These are phyloP conservation scores for Prunella strophiata DNA, from an alignment of 2,797 vertebrate species.

Conservation along the genomic window DNA sequence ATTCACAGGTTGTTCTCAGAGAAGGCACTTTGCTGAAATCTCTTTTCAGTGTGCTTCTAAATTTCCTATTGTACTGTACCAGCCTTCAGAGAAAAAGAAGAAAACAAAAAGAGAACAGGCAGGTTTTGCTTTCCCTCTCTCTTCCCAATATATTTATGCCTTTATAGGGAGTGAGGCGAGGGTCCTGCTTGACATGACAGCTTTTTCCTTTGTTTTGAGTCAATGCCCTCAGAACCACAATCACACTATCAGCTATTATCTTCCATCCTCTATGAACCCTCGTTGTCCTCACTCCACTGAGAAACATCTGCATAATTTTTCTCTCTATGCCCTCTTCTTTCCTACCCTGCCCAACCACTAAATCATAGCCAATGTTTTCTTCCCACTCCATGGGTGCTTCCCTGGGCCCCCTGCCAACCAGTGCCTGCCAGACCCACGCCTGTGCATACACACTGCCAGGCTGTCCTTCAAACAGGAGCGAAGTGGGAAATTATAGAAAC, in stretches of 20 bases:
- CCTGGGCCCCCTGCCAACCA: background rate
- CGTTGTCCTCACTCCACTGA: background rate
- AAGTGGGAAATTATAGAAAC: constrained; percentile 33
- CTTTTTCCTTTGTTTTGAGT: background rate
- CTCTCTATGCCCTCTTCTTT: background rate
- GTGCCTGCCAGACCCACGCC: background rate
- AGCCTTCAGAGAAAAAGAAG: background rate
- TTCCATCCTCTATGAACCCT: background rate
- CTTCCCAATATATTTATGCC: background rate
- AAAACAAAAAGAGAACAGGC: background rate
- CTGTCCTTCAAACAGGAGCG: background rate
- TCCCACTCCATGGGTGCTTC: background rate
- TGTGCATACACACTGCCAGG: background rate
- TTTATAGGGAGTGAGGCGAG: background rate
- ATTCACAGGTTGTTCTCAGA: background rate
- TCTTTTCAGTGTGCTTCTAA: background rate
- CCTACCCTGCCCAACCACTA: background rate
- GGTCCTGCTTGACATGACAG: background rate
- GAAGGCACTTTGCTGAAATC: background rate
- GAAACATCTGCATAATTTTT: background rate
- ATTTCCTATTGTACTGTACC: background rate
- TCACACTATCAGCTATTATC: background rate
- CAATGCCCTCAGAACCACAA: background rate
- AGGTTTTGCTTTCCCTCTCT: background rate
- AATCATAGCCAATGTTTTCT: background rate